Evolutionary conservation across 2,888 invertebrate genomes (phyloP), one percentile per base, ranked within the genome.

Genomic region (Macrosiphum euphorbiae): DNA sequence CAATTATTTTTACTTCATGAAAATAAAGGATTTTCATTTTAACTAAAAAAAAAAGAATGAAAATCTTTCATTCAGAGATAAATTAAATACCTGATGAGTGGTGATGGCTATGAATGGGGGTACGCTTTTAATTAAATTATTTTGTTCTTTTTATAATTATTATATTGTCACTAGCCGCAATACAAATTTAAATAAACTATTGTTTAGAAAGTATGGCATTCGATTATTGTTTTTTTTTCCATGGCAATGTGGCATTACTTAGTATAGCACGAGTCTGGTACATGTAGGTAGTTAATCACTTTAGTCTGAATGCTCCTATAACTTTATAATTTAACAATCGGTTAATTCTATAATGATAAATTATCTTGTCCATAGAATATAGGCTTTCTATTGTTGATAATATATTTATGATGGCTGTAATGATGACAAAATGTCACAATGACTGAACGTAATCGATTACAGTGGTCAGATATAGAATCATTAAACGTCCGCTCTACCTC

Each of bases 331-430:
- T 89, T 89, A 78, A 78, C 55, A 58, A 89, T 89, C 16, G 89
- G 58, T 44, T 44, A 89, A 89, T n/a, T 50, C n/a, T 67, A 35
- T 41, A 78, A 67, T 67, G 90, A 67, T 90, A n/a, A 90, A 90
- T 67, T 41, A 90, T 90, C n/a, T 35, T 35, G 35, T 78, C 16
- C 1, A 50, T 87, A 47, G 50, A 87, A 50, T 87, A 85, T 55
- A 20, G 5, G 10, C 20, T 11, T 84, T 55, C n/a, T 55, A 84
- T 91, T 44, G 55, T 85, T 91, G 26, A 41, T 61, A 89, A 61
- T 89, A 89, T 78, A 91, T 85, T 91, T 91, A 55, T n/a, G 41
- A 91, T 85, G 44, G 28, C 55, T 90, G 47, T 90, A 67, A 90
- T 44, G 85, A 41, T n/a, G 86, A 58, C 86, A 86, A 91, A 84